Base-by-base conservation (phyloP, 2,113 vertebrate species). In the Choloepus hoffmanni region DNA sequence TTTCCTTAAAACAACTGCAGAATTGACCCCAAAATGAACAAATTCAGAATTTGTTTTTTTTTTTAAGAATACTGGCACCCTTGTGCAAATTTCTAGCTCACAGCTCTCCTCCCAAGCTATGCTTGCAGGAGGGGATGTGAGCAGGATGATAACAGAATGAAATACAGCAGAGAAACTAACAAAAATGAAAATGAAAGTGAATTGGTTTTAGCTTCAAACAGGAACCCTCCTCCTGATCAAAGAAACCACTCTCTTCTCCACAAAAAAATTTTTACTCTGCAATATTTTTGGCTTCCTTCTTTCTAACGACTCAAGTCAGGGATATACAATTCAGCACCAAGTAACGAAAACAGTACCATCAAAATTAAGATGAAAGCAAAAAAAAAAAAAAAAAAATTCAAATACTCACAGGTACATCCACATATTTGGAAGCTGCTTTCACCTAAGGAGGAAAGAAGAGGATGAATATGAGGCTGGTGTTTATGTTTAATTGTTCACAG, bases 391-490 rank as follows among this genome's bases (percentile, higher is more conserved):
- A 62, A 43, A 96, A 82, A 98, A 97, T 98, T 83, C 97, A 98
- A 95, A 98, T 97, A 99, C 99, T 99, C 99, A 99, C 99, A 96
- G 99, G 99, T 95, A 99, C 99, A 93, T 99, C 99, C 99, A 99
- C 99, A 85, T 99, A 99, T 98, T 99, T 99, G 97, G 99, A 99
- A 98, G 99, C 99, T 97, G 99, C 99, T 98, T 99, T 99, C 98
- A 99, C 99, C 99, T 99, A 98, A 95, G 98, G 98, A 98, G 95
- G 97, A 97, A 96, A 98, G 92, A 92, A 98, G 97, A 99, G 67
- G 95, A 83, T 60, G 76, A 81, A 76, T 63, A 60, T 98, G 82
- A 98, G 94, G 73, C 18, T 55, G 63, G 90, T 85, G 50, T 82
- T 92, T 77, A 82, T 15, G 65, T 94, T 87, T 68, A 83, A 96